A percentile compares a stretch with the other conserved stretches of the same genome.
Conservation (phyloP, 2,797 vertebrate species). For the Carcharodon carcharias region DNA sequence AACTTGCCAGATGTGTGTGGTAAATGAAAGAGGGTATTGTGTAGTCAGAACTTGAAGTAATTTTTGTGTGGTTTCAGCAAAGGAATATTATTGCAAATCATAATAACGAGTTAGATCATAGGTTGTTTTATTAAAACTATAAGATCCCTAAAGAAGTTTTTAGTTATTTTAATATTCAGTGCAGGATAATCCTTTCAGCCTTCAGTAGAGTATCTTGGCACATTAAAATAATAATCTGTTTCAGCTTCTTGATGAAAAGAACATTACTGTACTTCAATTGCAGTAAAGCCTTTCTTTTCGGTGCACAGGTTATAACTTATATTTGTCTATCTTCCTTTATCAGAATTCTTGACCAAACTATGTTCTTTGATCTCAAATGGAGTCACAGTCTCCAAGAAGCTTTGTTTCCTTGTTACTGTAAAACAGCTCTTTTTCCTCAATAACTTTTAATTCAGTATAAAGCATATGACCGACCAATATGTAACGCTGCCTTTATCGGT, state of each 20-base stretch:
- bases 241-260: background rate
- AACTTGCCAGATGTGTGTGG: constrained; percentile 7
- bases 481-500: background rate
- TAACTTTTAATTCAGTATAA: background rate
- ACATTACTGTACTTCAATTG: background rate
- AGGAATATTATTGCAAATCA: background rate
- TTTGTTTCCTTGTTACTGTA: background rate
- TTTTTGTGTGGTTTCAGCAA: background rate
- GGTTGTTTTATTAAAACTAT: background rate
- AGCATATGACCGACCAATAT: background rate
- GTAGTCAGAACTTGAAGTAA: background rate
- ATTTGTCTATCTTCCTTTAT: background rate
- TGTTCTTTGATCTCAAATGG: background rate
- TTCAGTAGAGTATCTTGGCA: background rate
- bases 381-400: background rate
- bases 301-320: background rate
- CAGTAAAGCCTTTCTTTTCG: background rate
- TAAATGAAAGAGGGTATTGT: constrained; percentile 22
- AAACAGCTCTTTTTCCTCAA: background rate
- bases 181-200: background rate
- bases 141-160: constrained; percentile 3
- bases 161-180: constrained; percentile 10
- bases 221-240: background rate
- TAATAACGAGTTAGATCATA: background rate
- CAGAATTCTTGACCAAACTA: background rate